These are phyloP conservation scores for Pitta sordida DNA, from an alignment of 2,113 vertebrate genomes.

Conservation along the genomic window DNA sequence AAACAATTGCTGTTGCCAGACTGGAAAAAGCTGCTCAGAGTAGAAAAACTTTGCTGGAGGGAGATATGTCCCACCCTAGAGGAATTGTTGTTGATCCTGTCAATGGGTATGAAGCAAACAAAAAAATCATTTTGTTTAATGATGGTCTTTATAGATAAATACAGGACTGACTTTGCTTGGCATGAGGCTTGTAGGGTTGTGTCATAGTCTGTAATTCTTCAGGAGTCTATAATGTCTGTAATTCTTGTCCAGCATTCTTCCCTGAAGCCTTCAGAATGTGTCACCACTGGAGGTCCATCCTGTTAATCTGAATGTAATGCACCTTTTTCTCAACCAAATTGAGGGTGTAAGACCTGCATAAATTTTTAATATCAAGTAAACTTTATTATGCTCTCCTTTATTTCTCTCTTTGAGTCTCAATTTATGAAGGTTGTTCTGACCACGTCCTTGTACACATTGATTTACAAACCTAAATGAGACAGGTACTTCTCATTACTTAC, in stretches of 20 bases:
- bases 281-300: not conserved
- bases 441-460: not conserved
- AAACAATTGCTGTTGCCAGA: conserved; percentile 93
- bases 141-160: not conserved
- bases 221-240: not conserved
- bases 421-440: not conserved
- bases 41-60: conserved; percentile 90
- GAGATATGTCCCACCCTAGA: conserved; percentile 95
- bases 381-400: not conserved
- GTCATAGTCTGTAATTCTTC: not conserved
- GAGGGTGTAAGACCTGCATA: not conserved
- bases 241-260: not conserved
- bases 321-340: not conserved
- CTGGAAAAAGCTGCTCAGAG: conserved; percentile 91
- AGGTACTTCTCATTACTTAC: not conserved
- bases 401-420: not conserved
- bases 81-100: conserved; percentile 95
- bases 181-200: not conserved
- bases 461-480: not conserved
- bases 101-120: conserved; percentile 80
- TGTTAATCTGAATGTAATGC: not conserved
- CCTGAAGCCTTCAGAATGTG: not conserved
- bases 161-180: not conserved
- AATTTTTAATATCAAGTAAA: not conserved
- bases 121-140: not conserved